Conservation (phyloP, 2,113 vertebrate genomes). For the Macrotus californicus region DNA sequence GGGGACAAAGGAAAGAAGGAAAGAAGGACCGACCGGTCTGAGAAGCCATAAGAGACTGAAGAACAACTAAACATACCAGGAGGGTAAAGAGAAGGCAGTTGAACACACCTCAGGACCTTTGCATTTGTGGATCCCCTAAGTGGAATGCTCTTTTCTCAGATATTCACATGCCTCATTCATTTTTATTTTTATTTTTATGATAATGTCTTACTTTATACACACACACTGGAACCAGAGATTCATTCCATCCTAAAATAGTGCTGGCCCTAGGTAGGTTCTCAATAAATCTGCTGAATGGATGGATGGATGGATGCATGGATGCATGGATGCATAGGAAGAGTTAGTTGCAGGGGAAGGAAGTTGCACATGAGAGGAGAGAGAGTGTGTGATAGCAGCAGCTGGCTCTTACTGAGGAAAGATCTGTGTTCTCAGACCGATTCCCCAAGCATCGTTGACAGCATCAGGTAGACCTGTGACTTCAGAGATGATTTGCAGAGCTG, state of each 20-base stretch:
- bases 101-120: background rate
- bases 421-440: constrained; percentile 19
- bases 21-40: background rate
- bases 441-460: background rate
- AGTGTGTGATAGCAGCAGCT: background rate
- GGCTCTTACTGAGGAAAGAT: background rate
- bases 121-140: background rate
- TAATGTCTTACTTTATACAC: background rate
- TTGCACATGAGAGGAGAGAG: background rate
- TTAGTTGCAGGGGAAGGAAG: background rate
- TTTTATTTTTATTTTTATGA: background rate
- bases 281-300: background rate
- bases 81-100: background rate
- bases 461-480: constrained; percentile 33
- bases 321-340: background rate
- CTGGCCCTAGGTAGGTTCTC: background rate
- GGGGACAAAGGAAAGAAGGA: background rate
- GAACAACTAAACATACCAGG: background rate
- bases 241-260: background rate
- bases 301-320: background rate
- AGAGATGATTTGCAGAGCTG: constrained; percentile 52
- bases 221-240: background rate
- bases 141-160: background rate
- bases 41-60: background rate
- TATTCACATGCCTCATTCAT: background rate